phyloP scores from a whole-genome alignment of 30 jellyfish, hydroid and myxozoan genomes.

The Haliclystus octoradiatus region DNA sequence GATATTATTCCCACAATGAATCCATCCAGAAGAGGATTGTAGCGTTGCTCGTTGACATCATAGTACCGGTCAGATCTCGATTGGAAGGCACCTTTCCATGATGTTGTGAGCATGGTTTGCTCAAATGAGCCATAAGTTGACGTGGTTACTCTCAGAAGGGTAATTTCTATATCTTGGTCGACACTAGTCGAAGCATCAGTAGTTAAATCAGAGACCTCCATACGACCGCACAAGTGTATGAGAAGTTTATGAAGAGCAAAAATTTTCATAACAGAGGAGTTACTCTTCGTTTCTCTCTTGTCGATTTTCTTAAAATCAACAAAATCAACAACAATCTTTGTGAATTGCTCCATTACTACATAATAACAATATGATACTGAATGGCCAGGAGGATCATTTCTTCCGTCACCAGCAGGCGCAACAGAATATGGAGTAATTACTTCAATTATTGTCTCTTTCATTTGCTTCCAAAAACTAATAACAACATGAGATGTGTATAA shows the following conservation, averaged over 20 bases:
- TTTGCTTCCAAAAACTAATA: background rate
- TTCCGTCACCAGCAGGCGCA: constrained; percentile 11
- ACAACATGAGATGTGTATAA: constrained; percentile 1
- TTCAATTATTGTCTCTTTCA: background rate
- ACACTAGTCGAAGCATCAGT: constrained; percentile 26
- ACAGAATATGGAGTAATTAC: background rate
- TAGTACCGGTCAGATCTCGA: too few relatives aligned
- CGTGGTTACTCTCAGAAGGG: too few relatives aligned
- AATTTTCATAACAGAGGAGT: constrained; percentile 14
- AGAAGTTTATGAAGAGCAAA: constrained; percentile 1
- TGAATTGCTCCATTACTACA: constrained; percentile 18
- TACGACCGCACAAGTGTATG: background rate
- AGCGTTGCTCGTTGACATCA: too few relatives aligned
- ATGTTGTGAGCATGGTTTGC: too few relatives aligned
- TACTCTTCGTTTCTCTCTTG: constrained; percentile 11
- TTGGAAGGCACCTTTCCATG: too few relatives aligned
- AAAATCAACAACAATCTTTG: constrained; percentile 11
- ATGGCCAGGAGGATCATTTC: constrained; percentile 24
- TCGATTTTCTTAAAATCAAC: constrained; percentile 12
- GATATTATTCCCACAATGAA: too few relatives aligned
- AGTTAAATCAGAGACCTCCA: constrained; percentile 5
- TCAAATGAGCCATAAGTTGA: too few relatives aligned
- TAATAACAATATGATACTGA: constrained; percentile 10
- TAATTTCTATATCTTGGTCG: too few relatives aligned
- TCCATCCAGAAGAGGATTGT: too few relatives aligned